These are phyloP conservation scores for Silurus lanzhouensis DNA, from an alignment of 2,797 vertebrate species.

Conservation along the genomic window DNA sequence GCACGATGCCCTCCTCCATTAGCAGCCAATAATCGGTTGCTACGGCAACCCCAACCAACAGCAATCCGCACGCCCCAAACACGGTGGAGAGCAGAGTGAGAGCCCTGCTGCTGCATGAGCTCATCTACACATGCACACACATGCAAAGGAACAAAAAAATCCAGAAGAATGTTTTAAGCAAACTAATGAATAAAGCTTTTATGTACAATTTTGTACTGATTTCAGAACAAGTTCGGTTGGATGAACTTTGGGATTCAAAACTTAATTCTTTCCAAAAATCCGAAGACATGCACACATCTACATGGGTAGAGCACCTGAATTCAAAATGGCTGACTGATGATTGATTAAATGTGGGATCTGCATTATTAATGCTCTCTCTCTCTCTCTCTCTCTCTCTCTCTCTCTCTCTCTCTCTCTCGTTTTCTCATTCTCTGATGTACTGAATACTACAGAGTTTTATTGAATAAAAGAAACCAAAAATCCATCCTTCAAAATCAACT, in stretches of 20 bases:
- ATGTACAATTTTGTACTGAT: neutral
- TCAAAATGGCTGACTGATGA: neutral
- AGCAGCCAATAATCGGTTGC: constrained; percentile 95
- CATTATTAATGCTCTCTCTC: neutral
- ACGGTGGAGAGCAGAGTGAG: constrained; percentile 93
- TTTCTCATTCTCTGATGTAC: neutral
- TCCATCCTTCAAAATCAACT: too few species aligned
- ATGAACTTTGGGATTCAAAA: neutral
- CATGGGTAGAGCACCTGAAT: neutral
- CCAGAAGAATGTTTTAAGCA: neutral
- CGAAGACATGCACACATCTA: neutral
- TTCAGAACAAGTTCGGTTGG: neutral
- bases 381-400: neutral
- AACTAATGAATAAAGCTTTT: too few species aligned
- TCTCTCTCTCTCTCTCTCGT: neutral
- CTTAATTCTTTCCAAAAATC: neutral
- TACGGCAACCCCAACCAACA: constrained; percentile 90
- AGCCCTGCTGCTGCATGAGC: constrained; percentile 90
- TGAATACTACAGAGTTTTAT: neutral
- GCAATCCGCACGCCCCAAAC: constrained; percentile 88
- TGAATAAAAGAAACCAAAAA: too few species aligned
- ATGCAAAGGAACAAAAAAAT: constrained; percentile 30
- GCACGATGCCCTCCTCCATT: constrained; percentile 91
- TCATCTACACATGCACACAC: constrained; percentile 75
- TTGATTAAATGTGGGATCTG: neutral